These are phyloP conservation scores for Lamellibrachia columna DNA, from an alignment of 2,888 invertebrate species.

Conservation along the genomic window DNA sequence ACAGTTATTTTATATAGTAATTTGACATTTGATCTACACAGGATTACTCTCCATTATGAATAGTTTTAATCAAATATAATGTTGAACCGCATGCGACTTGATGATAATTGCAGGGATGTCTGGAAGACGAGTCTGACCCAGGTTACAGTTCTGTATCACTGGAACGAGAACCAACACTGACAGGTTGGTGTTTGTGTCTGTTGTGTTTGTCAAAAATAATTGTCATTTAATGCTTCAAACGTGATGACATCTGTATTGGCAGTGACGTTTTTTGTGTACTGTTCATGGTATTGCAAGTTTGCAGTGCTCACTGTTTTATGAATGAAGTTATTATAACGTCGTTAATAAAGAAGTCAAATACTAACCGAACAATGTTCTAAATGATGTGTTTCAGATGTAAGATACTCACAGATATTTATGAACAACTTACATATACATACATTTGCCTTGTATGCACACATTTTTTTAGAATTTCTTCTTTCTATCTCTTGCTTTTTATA, in stretches of 20 bases:
- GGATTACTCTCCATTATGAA: too few relatives aligned
- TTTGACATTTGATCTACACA: too few relatives aligned
- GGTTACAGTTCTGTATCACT: not conserved
- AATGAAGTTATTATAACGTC: too few relatives aligned
- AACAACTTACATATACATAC: too few relatives aligned
- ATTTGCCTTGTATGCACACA: too few relatives aligned
- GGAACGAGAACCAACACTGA: not conserved
- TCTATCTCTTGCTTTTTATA: not conserved
- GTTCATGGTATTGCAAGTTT: not conserved
- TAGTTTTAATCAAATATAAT: not conserved
- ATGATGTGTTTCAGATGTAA: not conserved
- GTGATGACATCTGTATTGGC: too few relatives aligned
- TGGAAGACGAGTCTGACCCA: slow-evolving; percentile 33
- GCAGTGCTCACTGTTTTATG: not conserved
- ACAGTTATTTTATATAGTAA: too few relatives aligned
- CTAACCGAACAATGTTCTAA: not conserved
- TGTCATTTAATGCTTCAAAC: not conserved
- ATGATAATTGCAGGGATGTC: slow-evolving; percentile 30
- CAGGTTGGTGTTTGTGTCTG: not conserved
- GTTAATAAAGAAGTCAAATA: not conserved
- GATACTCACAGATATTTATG: not conserved
- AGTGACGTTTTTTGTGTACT: not conserved
- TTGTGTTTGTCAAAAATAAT: not conserved
- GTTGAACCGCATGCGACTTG: not conserved
- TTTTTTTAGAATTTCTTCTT: not conserved